Conservation (phyloP, 2,888 invertebrate genomes). For the Eutolmus rufibarbis region DNA sequence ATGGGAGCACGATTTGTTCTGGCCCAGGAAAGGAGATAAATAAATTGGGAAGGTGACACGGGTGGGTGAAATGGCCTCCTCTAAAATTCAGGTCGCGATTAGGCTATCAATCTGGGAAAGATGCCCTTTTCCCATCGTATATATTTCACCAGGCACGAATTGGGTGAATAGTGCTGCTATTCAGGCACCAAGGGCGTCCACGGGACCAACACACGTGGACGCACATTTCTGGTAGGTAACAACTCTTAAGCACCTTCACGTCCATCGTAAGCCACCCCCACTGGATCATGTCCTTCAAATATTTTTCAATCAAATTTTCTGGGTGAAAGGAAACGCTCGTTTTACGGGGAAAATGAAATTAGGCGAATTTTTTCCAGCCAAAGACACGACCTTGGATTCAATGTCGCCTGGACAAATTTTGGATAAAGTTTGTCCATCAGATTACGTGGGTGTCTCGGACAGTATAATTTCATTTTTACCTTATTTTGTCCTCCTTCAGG, state of each 20-base stretch:
- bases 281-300: not conserved
- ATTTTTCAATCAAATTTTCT: not conserved
- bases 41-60: not conserved
- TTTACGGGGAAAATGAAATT: not conserved
- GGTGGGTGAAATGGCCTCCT: not conserved
- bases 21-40: not conserved
- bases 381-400: not conserved
- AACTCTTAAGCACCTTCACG: not conserved
- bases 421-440: not conserved
- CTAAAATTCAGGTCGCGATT: not conserved
- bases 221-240: not conserved
- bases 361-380: not conserved
- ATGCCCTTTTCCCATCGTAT: not conserved
- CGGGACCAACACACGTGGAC: not conserved
- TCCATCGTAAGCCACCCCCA: not conserved
- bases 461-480: not conserved
- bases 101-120: not conserved
- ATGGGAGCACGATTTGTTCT: not conserved
- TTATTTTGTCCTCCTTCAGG: not conserved
- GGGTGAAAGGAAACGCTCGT: not conserved
- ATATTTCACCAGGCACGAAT: not conserved
- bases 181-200: not conserved
- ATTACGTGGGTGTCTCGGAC: not conserved
- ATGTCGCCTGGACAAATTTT: not conserved
- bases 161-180: not conserved